Percentiles rank a stretch among this genome's conserved stretches.
phyloP scores from a whole-genome alignment of 92 coral and sea anemone genomes.

The Plumapathes pennacea region DNA sequence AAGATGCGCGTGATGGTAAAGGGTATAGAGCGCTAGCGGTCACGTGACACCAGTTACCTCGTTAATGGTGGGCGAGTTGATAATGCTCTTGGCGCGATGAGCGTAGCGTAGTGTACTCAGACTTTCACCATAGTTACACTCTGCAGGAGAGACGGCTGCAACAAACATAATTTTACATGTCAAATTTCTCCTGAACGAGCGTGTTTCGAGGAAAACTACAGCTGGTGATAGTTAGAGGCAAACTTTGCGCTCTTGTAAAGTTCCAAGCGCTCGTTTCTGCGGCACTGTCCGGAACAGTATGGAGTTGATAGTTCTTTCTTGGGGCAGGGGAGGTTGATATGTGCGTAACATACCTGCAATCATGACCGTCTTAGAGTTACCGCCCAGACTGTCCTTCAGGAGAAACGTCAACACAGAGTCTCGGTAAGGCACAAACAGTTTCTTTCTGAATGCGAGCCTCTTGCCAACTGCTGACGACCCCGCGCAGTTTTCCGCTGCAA shows the following conservation, averaged over 20 bases:
- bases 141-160: constrained; percentile 94
- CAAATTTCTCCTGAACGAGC: too few relatives aligned
- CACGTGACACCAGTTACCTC: too few relatives aligned
- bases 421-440: constrained; percentile 91
- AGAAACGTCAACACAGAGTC: constrained; percentile 93
- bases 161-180: background rate
- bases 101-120: constrained; percentile 94
- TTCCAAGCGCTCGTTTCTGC: too few relatives aligned
- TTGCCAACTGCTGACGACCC: constrained; percentile 45
- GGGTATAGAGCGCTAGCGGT: too few relatives aligned
- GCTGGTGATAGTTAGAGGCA: too few relatives aligned
- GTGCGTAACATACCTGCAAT: constrained; percentile 78
- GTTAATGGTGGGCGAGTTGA: constrained; percentile 88
- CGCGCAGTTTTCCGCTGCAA: constrained; percentile 84
- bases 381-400: constrained; percentile 95
- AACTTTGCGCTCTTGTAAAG: too few relatives aligned
- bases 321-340: too few relatives aligned
- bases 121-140: constrained; percentile 91
- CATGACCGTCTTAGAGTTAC: constrained; percentile 96
- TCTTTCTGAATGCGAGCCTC: constrained; percentile 63
- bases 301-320: too few relatives aligned
- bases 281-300: too few relatives aligned
- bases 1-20: too few relatives aligned
- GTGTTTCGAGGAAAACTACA: too few relatives aligned
- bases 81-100: constrained; percentile 90